These are phyloP conservation scores for Papilio machaon DNA, from an alignment of 1,140 invertebrate species.

Conservation along the genomic window DNA sequence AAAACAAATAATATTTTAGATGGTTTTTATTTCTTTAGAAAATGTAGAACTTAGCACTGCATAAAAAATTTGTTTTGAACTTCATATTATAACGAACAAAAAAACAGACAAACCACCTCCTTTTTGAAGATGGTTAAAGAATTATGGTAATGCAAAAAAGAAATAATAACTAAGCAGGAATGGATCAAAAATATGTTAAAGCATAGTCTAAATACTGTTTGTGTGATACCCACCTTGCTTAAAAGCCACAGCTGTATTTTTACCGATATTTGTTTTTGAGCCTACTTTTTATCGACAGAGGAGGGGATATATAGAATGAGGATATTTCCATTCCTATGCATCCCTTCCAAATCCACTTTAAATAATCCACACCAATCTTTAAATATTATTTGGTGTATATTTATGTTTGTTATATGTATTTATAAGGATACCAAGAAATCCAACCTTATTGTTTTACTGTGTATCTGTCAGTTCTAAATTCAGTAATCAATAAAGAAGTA, in stretches of 20 bases:
- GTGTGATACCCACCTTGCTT: neutral
- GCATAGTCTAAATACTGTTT: neutral
- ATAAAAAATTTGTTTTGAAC: neutral
- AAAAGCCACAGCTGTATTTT: neutral
- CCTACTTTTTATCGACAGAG: no score
- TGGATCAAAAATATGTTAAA: neutral
- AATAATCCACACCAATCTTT: no score
- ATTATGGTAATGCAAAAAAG: neutral
- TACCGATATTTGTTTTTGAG: neutral
- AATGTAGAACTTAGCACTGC: neutral
- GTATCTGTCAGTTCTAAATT: neutral
- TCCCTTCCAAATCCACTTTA: no score
- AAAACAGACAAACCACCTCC: neutral
- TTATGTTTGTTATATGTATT: no score
- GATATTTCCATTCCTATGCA: no score
- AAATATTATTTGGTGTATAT: no score
- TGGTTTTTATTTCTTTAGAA: neutral
- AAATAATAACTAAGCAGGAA: constrained; percentile 3
- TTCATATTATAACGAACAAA: neutral
- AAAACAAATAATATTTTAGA: constrained; percentile 14
- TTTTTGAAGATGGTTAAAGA: neutral
- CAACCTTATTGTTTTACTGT: no score
- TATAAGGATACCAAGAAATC: no score
- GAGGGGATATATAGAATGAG: no score
- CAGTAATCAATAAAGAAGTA: neutral